Base-by-base conservation (phyloP, 2,888 invertebrate genomes). In the Heteropelma amictum region DNA sequence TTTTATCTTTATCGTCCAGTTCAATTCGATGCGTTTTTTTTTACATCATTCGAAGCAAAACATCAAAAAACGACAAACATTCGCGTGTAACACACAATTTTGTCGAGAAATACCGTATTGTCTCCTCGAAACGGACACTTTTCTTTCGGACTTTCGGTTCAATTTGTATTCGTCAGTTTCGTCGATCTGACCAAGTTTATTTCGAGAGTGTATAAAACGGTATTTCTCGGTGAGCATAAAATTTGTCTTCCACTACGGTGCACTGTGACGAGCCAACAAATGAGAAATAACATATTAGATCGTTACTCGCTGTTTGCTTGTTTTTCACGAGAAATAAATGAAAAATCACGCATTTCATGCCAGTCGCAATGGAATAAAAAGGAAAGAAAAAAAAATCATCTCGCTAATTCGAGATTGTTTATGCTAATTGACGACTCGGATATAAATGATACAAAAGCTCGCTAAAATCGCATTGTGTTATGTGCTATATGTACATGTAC, bases 261-360 rank as follows among this genome's bases (percentile, higher is more conserved):
- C 47, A 35, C 49, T 35, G 14, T 6, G 17, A 49, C 19, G 51
- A 47, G 8, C 40, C 1, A 40, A 28, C 7, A 35, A 61, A 26
- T 19, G 35, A 51, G 38, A 23, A 28, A 23, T 42, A 23, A n/a
- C 17, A 40, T 14, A 28, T 28, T 12, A 12, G 51, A 51, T 26
- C 28, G 21, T 17, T 21, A 10, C 21, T 51, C 19, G 5, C n/a
- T n/a, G n/a, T 53, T 38, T 38, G 1, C 12, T 38, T 38, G 12
- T 38, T 3, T 38, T 38, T n/a, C 30, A 30, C 2, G 63, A 51
- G 12, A 40, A 23, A 65, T 10, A 42, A 42, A 53, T 17, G 12
- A 72, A 63, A 72, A 76, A 23, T 68, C 67, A 76, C 68, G 68
- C 61, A 70, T 47, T 40, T 65, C 72, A 76, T 76, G 72, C 72